Conservation (phyloP, 2,113 vertebrate genomes). For the Capreolus pygargus region DNA sequence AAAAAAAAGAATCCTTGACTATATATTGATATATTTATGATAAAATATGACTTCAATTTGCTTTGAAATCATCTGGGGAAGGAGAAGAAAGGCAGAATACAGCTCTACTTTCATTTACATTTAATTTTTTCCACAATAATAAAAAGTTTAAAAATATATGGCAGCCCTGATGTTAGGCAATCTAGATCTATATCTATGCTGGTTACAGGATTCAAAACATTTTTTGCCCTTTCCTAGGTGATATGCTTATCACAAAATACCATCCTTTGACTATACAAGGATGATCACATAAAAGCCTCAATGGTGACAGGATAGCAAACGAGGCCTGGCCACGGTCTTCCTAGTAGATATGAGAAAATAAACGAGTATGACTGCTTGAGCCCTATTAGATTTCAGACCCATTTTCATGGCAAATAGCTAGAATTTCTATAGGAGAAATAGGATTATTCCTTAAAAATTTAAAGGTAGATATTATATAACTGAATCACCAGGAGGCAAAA, state of each 20-base stretch:
- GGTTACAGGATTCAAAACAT: neutral
- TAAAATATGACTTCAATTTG: neutral
- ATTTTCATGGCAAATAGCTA: neutral
- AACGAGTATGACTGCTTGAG: neutral
- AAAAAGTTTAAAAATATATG: neutral
- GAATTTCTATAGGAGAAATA: neutral
- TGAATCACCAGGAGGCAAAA: neutral
- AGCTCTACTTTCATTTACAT: neutral
- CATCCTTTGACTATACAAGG: neutral
- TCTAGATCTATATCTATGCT: neutral
- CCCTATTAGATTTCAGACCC: neutral
- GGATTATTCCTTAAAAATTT: neutral
- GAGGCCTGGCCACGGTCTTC: neutral
- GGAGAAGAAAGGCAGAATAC: neutral
- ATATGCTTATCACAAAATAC: neutral
- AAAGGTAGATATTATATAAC: neutral
- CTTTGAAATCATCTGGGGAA: neutral
- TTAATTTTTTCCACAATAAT: neutral
- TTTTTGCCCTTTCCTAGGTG: neutral
- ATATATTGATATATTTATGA: neutral
- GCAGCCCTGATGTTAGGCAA: neutral
- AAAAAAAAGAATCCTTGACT: neutral
- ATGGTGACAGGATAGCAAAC: neutral
- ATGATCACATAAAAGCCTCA: neutral
- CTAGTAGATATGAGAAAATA: neutral